Base-by-base conservation (phyloP, 2,797 vertebrate genomes). In the Pachyuromys duprasi region DNA sequence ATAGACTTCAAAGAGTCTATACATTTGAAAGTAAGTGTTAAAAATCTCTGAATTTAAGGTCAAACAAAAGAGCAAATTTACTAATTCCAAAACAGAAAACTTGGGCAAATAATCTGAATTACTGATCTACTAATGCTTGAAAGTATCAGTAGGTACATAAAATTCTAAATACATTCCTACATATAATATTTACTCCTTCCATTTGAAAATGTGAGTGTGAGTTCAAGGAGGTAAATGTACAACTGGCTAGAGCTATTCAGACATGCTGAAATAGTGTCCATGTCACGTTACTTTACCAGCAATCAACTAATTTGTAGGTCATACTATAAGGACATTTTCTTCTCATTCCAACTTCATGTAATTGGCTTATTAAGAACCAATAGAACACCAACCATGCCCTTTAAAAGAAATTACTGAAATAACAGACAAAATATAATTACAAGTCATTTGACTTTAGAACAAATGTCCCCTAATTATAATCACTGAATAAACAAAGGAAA, bases 361-460 rank as follows among this genome's bases (percentile, higher is more conserved):
- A 75, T 90, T 88, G 12, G 8, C 62, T 89, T 31, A 75, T 67
- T 93, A 96, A n/a, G 33, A 95, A 15, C 11, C 62, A 84, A 91
- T 20, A 49, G 57, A 92, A 76, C 65, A 78, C 5, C 75, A 90
- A 63, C 24, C 3, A 55, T 84, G 24, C 91, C 33, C 79, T 96
- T 96, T 88, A 92, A 97, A 95, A 75, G 81, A 90, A 95, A 69
- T 33, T 88, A 53, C 55, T 88, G 14, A 36, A 53, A 76, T 80
- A 80, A 83, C 83, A 74, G 22, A 57, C 15, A 87, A 28, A 80
- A 53, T 90, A 75, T 63, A 96, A 92, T 90, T 53, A 72, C 1
- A 74, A 75, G 15, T 75, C 28, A 90, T n/a, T 88, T 90, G 70
- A 67, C 18, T 88, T 90, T 53, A 70, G 69, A 45, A 67, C 18